Conservation (phyloP, 2,113 vertebrate genomes). For the Engraulis encrasicolus region DNA sequence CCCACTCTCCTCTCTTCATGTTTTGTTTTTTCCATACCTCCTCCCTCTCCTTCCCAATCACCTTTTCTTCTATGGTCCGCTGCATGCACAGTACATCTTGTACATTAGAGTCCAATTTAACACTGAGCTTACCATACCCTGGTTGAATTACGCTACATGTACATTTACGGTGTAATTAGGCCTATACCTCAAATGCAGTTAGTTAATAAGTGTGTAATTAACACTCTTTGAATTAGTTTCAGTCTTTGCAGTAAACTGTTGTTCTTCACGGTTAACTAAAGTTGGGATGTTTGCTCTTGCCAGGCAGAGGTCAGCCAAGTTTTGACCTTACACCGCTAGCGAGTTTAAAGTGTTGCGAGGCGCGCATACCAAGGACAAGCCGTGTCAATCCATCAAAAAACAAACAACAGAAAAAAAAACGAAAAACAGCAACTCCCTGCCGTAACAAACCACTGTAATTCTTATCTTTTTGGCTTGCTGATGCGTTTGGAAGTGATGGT, state of each 20-base stretch:
- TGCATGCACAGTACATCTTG: too few species aligned
- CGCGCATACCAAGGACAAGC: background rate
- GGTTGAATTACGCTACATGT: too few species aligned
- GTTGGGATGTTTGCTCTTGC: background rate
- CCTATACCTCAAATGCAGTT: too few species aligned
- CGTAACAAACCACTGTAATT: background rate
- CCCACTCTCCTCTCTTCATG: background rate
- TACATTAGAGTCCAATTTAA: too few species aligned
- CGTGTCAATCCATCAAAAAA: background rate
- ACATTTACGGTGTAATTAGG: too few species aligned
- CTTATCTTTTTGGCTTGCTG: background rate
- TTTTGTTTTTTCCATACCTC: background rate
- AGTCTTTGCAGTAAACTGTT: background rate
- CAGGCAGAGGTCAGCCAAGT: background rate
- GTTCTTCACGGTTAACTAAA: background rate
- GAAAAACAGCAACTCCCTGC: too few species aligned
- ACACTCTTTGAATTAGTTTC: background rate
- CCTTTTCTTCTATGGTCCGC: too few species aligned
- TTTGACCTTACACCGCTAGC: background rate
- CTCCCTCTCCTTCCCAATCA: background rate
- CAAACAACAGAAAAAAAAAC: too few species aligned
- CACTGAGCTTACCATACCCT: too few species aligned
- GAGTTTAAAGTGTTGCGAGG: background rate
- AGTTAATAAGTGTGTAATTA: conserved; percentile 4
- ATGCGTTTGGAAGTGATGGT: background rate